Conservation (phyloP, 2,797 vertebrate species). For the Eulemur coronatus region DNA sequence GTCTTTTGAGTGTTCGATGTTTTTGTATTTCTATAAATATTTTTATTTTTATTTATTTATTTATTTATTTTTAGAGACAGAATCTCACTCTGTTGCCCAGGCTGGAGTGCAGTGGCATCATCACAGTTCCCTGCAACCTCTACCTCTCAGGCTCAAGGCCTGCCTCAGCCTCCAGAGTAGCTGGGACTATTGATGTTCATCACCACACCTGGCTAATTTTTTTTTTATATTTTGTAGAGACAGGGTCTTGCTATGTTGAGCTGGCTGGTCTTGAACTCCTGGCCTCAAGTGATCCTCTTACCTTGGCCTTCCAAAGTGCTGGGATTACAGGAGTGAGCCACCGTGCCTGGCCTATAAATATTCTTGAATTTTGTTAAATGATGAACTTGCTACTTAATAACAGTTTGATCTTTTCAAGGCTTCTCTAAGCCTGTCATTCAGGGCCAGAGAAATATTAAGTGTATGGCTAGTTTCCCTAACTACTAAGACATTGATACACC, state of each 20-base stretch:
- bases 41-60: background rate
- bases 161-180: background rate
- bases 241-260: background rate
- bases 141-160: background rate
- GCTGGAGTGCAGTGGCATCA: background rate
- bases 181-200: background rate
- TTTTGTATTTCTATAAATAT: background rate
- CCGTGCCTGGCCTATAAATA: background rate
- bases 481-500: background rate
- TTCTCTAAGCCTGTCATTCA: background rate
- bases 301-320: background rate
- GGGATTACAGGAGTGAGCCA: background rate
- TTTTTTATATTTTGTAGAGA: too few species aligned
- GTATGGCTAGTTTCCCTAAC: background rate
- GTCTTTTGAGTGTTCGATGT: background rate
- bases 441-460: background rate
- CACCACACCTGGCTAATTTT: background rate
- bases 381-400: background rate
- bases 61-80: background rate
- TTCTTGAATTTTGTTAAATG: background rate
- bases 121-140: background rate
- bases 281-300: background rate
- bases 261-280: background rate
- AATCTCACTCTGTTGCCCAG: background rate
- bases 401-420: background rate